Evolutionary conservation across 2,797 vertebrate genomes (phyloP).

Genomic region (Halcyon smyrnensis): DNA sequence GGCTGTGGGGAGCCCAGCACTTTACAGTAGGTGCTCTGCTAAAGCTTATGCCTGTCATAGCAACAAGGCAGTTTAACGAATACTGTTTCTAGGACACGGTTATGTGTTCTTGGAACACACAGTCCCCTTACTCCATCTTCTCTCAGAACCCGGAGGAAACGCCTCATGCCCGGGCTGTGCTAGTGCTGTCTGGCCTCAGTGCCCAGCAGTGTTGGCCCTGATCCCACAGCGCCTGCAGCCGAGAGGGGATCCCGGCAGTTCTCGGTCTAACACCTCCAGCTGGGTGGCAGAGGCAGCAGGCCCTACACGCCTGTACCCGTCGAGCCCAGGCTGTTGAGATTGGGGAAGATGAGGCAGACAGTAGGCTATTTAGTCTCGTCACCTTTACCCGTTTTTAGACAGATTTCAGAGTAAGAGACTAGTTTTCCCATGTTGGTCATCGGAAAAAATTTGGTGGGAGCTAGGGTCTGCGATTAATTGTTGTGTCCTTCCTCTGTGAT

Average conservation of each 20-base stretch:
- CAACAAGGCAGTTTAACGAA: rapidly evolving
- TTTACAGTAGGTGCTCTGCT: not conserved
- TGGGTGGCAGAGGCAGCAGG: not conserved
- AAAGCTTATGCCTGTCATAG: not conserved
- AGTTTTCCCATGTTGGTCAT: not conserved
- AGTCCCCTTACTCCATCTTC: rapidly evolving
- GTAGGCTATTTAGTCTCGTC: not conserved
- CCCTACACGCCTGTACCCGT: rapidly evolving
- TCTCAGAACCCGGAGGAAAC: not conserved
- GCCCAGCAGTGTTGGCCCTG: rapidly evolving
- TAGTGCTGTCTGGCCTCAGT: rapidly evolving
- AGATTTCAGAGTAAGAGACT: not conserved
- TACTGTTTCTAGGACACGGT: rapidly evolving
- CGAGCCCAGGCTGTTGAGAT: not conserved
- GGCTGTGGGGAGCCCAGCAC: rapidly evolving
- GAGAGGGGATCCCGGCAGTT: rapidly evolving
- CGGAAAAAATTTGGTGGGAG: not conserved
- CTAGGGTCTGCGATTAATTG: not conserved
- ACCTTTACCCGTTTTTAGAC: not conserved
- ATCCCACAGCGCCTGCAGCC: rapidly evolving
- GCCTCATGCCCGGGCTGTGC: rapidly evolving
- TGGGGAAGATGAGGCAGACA: not conserved
- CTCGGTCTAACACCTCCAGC: rapidly evolving
- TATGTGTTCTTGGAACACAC: not conserved
- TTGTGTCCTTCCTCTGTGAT: not conserved